phyloP scores from a whole-genome alignment of 2,888 invertebrate genomes.

The Masnerella sp. region DNA sequence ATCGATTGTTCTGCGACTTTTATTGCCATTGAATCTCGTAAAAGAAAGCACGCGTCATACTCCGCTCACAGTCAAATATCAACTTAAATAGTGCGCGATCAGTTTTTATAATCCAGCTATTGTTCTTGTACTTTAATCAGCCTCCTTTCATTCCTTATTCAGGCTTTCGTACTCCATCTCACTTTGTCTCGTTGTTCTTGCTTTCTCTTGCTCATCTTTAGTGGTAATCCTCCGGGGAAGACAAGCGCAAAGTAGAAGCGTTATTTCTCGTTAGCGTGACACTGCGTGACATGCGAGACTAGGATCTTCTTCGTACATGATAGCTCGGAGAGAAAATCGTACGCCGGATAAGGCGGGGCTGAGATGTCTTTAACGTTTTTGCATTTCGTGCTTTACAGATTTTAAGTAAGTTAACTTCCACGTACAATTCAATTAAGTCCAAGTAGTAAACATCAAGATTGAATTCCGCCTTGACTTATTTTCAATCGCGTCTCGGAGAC shows the following conservation, averaged over 20 bases:
- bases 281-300: slow-evolving; percentile 56
- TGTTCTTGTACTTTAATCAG: slow-evolving; percentile 52
- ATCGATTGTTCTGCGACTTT: slow-evolving; percentile 44
- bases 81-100: slow-evolving; percentile 49
- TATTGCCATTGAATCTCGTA: slow-evolving; percentile 24
- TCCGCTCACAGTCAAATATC: slow-evolving; percentile 48
- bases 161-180: slow-evolving; percentile 44
- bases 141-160: slow-evolving; percentile 55
- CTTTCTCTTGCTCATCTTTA: slow-evolving; percentile 56
- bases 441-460: slow-evolving; percentile 27
- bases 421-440: slow-evolving; percentile 50
- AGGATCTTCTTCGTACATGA: slow-evolving; percentile 52
- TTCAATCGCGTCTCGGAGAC: not conserved
- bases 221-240: slow-evolving; percentile 53
- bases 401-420: slow-evolving; percentile 38
- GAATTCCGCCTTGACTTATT: slow-evolving; percentile 6
- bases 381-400: slow-evolving; percentile 44
- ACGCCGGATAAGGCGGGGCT: slow-evolving; percentile 32
- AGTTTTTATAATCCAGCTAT: slow-evolving; percentile 55
- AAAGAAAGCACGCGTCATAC: slow-evolving; percentile 49
- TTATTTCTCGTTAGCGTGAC: slow-evolving; percentile 60
- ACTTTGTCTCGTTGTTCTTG: slow-evolving; percentile 37
- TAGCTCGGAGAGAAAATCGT: slow-evolving; percentile 44
- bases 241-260: slow-evolving; percentile 59
- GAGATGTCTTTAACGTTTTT: slow-evolving; percentile 47